These are phyloP conservation scores for Hylaea fasciaria DNA, from an alignment of 2,888 invertebrate genomes.

Conservation along the genomic window DNA sequence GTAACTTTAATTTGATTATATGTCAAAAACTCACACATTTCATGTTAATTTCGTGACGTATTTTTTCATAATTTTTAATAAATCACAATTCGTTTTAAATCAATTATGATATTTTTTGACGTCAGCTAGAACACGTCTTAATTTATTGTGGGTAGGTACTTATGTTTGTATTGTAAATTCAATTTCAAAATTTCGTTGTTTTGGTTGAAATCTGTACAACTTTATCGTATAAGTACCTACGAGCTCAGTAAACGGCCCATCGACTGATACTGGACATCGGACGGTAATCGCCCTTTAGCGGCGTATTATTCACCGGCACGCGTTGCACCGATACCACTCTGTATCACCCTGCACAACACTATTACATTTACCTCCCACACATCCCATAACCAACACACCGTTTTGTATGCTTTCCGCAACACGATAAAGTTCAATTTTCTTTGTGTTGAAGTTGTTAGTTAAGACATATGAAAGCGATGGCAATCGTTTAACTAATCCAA, in stretches of 20 bases:
- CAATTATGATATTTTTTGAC: too few relatives aligned
- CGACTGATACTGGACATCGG: constrained; percentile 70
- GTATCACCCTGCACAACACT: constrained; percentile 61
- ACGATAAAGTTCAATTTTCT: constrained; percentile 35
- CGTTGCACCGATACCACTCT: constrained; percentile 75
- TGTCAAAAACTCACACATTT: too few relatives aligned
- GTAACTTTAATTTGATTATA: too few relatives aligned
- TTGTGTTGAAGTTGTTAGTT: constrained; percentile 20
- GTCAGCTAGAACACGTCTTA: too few relatives aligned
- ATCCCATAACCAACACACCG: constrained; percentile 31
- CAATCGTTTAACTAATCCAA: constrained; percentile 79
- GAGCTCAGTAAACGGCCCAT: constrained; percentile 62
- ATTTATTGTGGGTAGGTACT: too few relatives aligned
- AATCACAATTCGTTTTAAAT: too few relatives aligned
- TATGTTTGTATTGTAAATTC: too few relatives aligned
- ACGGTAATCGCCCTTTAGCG: constrained; percentile 82
- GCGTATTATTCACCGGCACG: constrained; percentile 83
- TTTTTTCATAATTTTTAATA: too few relatives aligned
- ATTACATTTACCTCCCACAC: constrained; percentile 41
- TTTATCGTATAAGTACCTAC: constrained; percentile 21
- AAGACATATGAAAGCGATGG: constrained; percentile 39
- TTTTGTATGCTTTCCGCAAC: constrained; percentile 33
- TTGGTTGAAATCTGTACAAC: background rate
- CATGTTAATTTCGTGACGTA: too few relatives aligned
- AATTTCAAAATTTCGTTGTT: background rate